Percentiles rank a stretch among this genome's conserved stretches.
Evolutionary conservation across 1,140 invertebrate genomes (phyloP).

Genomic region (Parasteatoda tepidariorum): DNA sequence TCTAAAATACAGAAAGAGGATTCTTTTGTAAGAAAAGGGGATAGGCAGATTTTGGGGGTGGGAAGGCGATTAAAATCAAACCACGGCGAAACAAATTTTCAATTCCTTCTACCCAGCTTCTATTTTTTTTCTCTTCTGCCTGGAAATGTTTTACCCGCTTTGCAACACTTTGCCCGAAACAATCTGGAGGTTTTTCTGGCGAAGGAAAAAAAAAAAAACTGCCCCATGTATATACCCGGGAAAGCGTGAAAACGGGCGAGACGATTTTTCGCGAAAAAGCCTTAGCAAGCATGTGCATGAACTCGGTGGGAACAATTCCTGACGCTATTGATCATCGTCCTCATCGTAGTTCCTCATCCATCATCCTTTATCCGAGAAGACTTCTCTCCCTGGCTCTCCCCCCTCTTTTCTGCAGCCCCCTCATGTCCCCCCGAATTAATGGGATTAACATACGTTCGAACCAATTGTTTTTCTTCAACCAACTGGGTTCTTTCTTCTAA

Average conservation of each 20-base stretch:
- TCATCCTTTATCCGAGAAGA: slow-evolving; percentile 58
- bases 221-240: slow-evolving; percentile 23
- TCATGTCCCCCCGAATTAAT: slow-evolving; percentile 41
- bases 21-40: neutral
- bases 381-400: slow-evolving; percentile 43
- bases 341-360: slow-evolving; percentile 47
- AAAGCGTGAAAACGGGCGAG: slow-evolving; percentile 57
- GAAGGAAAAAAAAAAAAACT: slow-evolving; percentile 6
- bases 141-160: neutral
- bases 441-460: slow-evolving; percentile 58
- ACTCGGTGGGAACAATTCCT: slow-evolving; percentile 53
- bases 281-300: slow-evolving; percentile 46
- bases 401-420: slow-evolving; percentile 12
- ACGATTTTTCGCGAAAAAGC: slow-evolving; percentile 59
- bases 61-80: slow-evolving; percentile 26
- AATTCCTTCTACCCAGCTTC: slow-evolving; percentile 15
- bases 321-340: slow-evolving; percentile 58
- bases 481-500: slow-evolving; percentile 29
- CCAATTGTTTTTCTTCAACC: slow-evolving; percentile 53
- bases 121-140: slow-evolving; percentile 8
- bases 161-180: slow-evolving; percentile 50
- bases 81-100: slow-evolving; percentile 56
- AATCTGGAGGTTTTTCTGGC: slow-evolving; percentile 21
- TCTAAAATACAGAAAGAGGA: neutral
- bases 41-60: neutral